Percentiles rank a stretch among this genome's conserved stretches.
phyloP scores from a whole-genome alignment of 2,888 invertebrate genomes.

The Xylota segnis region DNA sequence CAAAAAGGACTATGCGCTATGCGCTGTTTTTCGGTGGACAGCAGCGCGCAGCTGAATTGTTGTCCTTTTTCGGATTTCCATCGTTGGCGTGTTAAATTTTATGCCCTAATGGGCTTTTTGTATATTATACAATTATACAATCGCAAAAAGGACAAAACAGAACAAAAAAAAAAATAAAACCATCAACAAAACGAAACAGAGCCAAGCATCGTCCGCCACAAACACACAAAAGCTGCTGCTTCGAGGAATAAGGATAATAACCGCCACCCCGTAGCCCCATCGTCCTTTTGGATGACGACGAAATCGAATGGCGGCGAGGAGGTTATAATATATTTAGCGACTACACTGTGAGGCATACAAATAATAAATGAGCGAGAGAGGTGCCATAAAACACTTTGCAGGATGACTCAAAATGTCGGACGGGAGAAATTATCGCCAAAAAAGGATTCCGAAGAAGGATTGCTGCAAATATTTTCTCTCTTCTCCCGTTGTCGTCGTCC shows the following conservation, averaged over 20 bases:
- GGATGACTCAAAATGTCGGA: slow-evolving; percentile 77
- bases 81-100: slow-evolving; percentile 72
- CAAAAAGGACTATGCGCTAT: slow-evolving; percentile 40
- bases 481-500: not conserved
- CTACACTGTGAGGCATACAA: slow-evolving; percentile 77
- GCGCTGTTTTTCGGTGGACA: slow-evolving; percentile 70
- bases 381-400: slow-evolving; percentile 77
- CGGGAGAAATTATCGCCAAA: slow-evolving; percentile 77
- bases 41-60: slow-evolving; percentile 69
- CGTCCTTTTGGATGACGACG: slow-evolving; percentile 7
- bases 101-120: slow-evolving; percentile 76
- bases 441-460: slow-evolving; percentile 77
- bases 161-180: slow-evolving; percentile 4
- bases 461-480: slow-evolving; percentile 73
- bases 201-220: slow-evolving; percentile 33
- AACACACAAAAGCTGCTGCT: slow-evolving; percentile 64
- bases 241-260: slow-evolving; percentile 72
- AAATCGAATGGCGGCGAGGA: slow-evolving; percentile 68
- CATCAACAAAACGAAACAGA: not conserved
- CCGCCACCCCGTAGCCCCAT: slow-evolving; percentile 29
- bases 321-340: slow-evolving; percentile 77
- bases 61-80: slow-evolving; percentile 67
- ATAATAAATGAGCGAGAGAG: slow-evolving; percentile 77
- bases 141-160: slow-evolving; percentile 59
- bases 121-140: slow-evolving; percentile 77